Evolutionary conservation across 2,113 vertebrate genomes (phyloP), one percentile per base, ranked within the genome.

Genomic region (Chloebia gouldiae): DNA sequence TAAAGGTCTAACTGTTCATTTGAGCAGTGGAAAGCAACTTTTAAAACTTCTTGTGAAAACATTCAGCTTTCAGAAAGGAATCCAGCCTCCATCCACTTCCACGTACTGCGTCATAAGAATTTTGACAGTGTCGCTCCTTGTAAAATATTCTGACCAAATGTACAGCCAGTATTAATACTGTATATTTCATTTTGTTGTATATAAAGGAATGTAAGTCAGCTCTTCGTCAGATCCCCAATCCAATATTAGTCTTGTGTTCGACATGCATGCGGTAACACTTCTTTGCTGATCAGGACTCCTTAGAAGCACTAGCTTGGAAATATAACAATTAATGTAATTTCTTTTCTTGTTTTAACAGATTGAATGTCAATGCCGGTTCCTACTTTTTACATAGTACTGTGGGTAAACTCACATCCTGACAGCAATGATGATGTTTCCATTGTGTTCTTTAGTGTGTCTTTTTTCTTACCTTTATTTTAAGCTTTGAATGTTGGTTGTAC

Each of bases 401-500:
- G 98, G 97, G 97, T 98, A 97, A 97, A 97, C 98, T 96, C 97
- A 95, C 97, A 97, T 96, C 97, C 97, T 96, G 97, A 98, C 98
- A 92, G 97, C 98, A 98, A 93, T 97, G 97, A 97, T 98, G 98
- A 97, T 97, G 98, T 98, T 94, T 98, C 97, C 98, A 94, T 97
- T 97, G 98, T 94, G 94, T 96, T 98, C 97, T 90, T 92, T 64
- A 97, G 97, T 96, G 83, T 95, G 88, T 88, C 94, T 88, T 76
- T 84, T 96, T 96, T 92, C 57, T 91, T 86, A 64, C 49, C 69
- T 47, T 98, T 97, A 96, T 96, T 98, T 97, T 79, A 91, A 92
- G 98, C 98, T 97, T 93, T 96, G 97, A 98, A 97, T 97, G 97
- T 98, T 98, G 95, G 97, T 98, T 97, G 98, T 98, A 96, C 96